Conservation (phyloP, 2,888 invertebrate genomes). For the Laspeyria flexula region DNA sequence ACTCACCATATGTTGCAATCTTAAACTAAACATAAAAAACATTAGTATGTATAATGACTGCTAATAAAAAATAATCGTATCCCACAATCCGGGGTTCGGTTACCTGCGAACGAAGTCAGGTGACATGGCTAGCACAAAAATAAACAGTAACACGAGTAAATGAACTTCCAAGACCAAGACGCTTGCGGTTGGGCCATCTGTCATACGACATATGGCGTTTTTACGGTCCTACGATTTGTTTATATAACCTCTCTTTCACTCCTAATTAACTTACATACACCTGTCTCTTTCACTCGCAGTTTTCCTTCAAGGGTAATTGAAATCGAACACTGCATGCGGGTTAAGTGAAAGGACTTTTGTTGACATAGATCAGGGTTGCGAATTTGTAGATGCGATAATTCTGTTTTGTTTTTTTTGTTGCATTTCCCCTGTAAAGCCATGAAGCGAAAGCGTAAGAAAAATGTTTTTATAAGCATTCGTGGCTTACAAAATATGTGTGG, state of each 20-base stretch:
- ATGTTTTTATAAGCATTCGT: too few species aligned
- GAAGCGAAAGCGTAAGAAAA: neutral
- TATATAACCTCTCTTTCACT: slow-evolving; percentile 60
- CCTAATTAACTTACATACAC: slow-evolving; percentile 23
- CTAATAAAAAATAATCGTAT: neutral
- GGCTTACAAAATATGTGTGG: too few species aligned
- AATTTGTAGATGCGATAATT: slow-evolving; percentile 13
- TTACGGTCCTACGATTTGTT: slow-evolving; percentile 80
- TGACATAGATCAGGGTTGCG: slow-evolving; percentile 59
- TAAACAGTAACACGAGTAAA: slow-evolving; percentile 54
- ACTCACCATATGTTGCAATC: neutral
- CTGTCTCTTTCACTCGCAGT: slow-evolving; percentile 59
- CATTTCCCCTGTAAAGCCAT: neutral
- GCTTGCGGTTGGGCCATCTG: slow-evolving; percentile 77
- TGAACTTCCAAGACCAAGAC: slow-evolving; percentile 56
- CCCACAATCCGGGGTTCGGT: slow-evolving; percentile 19
- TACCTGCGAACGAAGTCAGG: slow-evolving; percentile 34
- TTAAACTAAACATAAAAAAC: neutral
- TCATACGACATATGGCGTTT: slow-evolving; percentile 77
- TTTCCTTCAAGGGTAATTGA: slow-evolving; percentile 82
- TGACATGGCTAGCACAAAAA: slow-evolving; percentile 31
- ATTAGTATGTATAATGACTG: neutral
- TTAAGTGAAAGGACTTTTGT: slow-evolving; percentile 77
- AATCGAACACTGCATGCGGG: slow-evolving; percentile 83
- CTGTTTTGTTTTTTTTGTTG: neutral